phyloP scores from a whole-genome alignment of 1,140 invertebrate genomes.

The Pectinophora gossypiella region DNA sequence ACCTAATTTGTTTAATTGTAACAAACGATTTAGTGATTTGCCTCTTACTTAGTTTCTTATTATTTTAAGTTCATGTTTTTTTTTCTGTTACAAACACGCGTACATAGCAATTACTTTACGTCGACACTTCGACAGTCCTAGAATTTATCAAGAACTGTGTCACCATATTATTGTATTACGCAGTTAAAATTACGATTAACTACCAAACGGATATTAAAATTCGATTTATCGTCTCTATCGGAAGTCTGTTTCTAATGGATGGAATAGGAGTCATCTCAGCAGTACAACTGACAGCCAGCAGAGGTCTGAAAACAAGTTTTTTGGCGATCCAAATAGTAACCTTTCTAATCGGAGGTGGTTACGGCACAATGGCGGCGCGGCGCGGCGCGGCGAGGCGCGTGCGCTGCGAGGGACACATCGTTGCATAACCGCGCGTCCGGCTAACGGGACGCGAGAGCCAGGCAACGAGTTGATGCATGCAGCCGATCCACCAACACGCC shows the following conservation, averaged over 20 bases:
- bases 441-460: constrained; percentile 41
- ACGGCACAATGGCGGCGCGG: constrained; percentile 1
- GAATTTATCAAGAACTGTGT: not conserved
- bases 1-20: too few relatives aligned
- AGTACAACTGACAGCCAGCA: not conserved
- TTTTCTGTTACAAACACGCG: too few relatives aligned
- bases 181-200: not conserved
- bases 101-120: too few relatives aligned
- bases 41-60: too few relatives aligned
- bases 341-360: not conserved
- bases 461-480: not conserved
- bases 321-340: not conserved
- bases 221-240: not conserved
- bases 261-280: too few relatives aligned
- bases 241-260: not conserved
- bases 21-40: too few relatives aligned
- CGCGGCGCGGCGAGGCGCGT: not conserved
- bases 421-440: constrained; percentile 61
- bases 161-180: not conserved
- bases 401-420: constrained; percentile 34
- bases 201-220: not conserved
- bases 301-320: not conserved
- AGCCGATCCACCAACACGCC: not conserved
- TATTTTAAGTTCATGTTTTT: too few relatives aligned
- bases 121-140: not conserved